Base-by-base conservation (phyloP, 37 sponge, comb jelly and placozoan species). In the Petrosia ficiformis region DNA sequence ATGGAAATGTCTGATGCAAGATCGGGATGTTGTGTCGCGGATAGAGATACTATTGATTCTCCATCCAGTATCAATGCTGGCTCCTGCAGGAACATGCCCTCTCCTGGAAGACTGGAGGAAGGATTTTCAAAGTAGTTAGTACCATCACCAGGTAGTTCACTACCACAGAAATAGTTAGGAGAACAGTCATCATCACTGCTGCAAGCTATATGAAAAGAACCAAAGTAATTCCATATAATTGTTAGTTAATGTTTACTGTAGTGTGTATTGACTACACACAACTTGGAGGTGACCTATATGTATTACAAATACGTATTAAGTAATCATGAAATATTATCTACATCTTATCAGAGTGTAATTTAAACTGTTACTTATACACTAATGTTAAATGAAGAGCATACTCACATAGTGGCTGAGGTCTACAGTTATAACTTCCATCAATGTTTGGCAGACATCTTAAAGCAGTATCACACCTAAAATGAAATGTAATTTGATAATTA, bases 1-100 rank as follows among this genome's bases (percentile, higher is more conserved):
- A 92, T 86, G 57, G 87, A 87, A 41, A 92, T 33, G 56, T 92
- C 87, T 4, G 87, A 79, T 36, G 42, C 56, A 39, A 82, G 66
- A 11, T 79, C 57, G 0, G 85, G 80, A 32, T 80, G 68, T 31
- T 39, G 37, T 60, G 54, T 66, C 39, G 82, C 78, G 36, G 89
- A 77, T 35, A 31, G n/a, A 48, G 54, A 19, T 8, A 14, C 54
- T 19, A 48, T 19, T 8, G 8, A 19, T 48, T 48, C 54, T 2
- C 79, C 79, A 67, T 78, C 68, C 39, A 85, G 72, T 6, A 30
- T 32, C 86, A 85, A 74, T 1, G 39, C 24, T 41, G 36, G 56
- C 70, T 78, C 44, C 69, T 85, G 86, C 14, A 85, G 60, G 60
- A 85, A 85, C 39, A 78, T 42, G 5, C 37, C 36, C 60, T 78